phyloP scores from a whole-genome alignment of 1,140 invertebrate genomes.

The Reticulitermes speratus region DNA sequence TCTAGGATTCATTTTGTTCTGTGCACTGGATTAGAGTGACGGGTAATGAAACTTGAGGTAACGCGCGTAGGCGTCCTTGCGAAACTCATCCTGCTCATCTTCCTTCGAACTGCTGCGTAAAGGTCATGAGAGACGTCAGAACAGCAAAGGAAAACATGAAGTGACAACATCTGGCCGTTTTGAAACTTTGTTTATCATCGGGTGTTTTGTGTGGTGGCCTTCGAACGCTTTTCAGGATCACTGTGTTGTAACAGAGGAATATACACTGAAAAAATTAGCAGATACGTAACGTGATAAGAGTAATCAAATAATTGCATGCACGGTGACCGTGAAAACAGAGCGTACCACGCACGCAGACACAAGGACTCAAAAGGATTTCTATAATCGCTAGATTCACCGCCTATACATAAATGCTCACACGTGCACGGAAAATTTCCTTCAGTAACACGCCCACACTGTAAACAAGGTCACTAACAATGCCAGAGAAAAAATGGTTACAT shows the following conservation, averaged over 20 bases:
- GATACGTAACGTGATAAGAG: not conserved
- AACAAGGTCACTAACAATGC: not conserved
- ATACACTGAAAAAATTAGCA: not conserved
- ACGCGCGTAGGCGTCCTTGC: not conserved
- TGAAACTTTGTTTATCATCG: not conserved
- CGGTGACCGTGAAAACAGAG: not conserved
- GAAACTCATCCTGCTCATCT: not conserved
- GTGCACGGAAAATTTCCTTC: not conserved
- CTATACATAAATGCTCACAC: not conserved
- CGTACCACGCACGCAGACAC: not conserved
- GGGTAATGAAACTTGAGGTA: no score
- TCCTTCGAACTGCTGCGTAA: not conserved
- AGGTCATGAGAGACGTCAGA: not conserved
- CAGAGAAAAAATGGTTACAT: no score
- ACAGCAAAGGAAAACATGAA: not conserved
- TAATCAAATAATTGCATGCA: not conserved
- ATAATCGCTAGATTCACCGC: not conserved
- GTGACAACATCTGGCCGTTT: not conserved
- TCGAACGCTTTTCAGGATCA: not conserved
- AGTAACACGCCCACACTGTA: not conserved
- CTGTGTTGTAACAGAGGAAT: not conserved
- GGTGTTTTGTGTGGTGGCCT: not conserved
- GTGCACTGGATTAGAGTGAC: no score
- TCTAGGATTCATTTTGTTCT: no score
- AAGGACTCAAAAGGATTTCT: not conserved